A percentile compares a stretch with the other conserved stretches of the same genome.
Evolutionary conservation across 2,888 invertebrate genomes (phyloP).

Genomic region (Actias luna): DNA sequence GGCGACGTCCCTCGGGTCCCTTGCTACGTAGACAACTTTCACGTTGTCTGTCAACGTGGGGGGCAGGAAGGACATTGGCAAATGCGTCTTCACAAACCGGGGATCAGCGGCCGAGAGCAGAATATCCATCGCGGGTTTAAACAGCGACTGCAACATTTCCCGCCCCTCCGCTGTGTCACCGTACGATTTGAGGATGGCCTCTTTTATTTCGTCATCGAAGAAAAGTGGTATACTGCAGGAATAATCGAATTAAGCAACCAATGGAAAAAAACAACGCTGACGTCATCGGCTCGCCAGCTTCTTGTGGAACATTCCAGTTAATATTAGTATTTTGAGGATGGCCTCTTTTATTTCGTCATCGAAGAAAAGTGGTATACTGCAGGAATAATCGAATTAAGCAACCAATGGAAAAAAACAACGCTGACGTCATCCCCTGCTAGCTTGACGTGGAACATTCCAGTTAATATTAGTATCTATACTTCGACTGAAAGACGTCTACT

Average conservation of each 20-base stretch:
- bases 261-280: too few relatives aligned
- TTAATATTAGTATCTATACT: too few relatives aligned
- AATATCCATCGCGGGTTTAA: conserved; percentile 18
- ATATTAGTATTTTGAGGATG: conserved; percentile 1
- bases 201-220: not conserved
- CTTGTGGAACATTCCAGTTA: too few relatives aligned
- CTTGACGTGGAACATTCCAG: too few relatives aligned
- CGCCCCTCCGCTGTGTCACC: conserved; percentile 54
- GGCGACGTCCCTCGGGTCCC: conserved; percentile 90
- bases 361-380: not conserved
- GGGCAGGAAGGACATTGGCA: conserved; percentile 86
- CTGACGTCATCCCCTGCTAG: too few relatives aligned
- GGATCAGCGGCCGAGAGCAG: conserved; percentile 34
- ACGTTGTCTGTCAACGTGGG: conserved; percentile 69
- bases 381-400: not conserved
- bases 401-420: too few relatives aligned
- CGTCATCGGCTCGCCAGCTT: too few relatives aligned
- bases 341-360: conserved; percentile 1
- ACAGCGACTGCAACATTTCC: conserved; percentile 35
- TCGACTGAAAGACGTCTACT: too few relatives aligned
- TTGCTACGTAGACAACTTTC: conserved; percentile 86
- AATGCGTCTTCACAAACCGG: conserved; percentile 76
- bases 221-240: not conserved
- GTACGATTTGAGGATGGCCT: conserved; percentile 3
- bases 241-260: not conserved